Conservation (phyloP, 2,113 vertebrate genomes). For the Rhea pennata region DNA sequence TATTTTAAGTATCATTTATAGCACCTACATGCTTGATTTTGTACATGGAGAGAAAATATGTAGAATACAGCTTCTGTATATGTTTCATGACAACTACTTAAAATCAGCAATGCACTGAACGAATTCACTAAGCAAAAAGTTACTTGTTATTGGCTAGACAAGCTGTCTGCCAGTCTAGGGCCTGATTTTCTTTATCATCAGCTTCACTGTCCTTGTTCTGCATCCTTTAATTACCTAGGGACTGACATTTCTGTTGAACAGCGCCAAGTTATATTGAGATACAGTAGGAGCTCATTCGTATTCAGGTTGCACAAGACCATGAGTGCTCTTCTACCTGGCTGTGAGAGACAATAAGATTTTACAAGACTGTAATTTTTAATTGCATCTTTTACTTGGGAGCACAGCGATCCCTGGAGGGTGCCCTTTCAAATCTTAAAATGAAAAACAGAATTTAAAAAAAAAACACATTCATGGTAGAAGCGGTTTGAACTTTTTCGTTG, state of each 20-base stretch:
- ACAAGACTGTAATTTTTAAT: constrained; percentile 36
- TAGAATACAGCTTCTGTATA: neutral
- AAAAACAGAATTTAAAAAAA: neutral
- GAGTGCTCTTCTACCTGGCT: neutral
- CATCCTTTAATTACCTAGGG: neutral
- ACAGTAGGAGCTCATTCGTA: neutral
- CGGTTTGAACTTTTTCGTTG: neutral
- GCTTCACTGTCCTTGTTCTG: neutral
- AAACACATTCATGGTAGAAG: neutral
- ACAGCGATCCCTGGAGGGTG: neutral
- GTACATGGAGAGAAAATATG: neutral
- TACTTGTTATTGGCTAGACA: neutral
- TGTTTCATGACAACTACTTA: neutral
- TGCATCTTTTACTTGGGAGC: neutral
- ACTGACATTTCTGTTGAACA: neutral
- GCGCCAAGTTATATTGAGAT: neutral
- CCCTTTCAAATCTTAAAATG: neutral
- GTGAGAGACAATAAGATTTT: neutral
- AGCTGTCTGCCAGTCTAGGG: neutral
- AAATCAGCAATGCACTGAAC: neutral
- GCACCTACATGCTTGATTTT: too few species aligned
- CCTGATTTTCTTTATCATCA: neutral
- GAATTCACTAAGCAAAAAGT: neutral
- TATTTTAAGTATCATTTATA: too few species aligned
- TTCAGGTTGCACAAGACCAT: accelerated